Conservation (phyloP, 2,888 invertebrate genomes). For the Epirrita christyi region DNA sequence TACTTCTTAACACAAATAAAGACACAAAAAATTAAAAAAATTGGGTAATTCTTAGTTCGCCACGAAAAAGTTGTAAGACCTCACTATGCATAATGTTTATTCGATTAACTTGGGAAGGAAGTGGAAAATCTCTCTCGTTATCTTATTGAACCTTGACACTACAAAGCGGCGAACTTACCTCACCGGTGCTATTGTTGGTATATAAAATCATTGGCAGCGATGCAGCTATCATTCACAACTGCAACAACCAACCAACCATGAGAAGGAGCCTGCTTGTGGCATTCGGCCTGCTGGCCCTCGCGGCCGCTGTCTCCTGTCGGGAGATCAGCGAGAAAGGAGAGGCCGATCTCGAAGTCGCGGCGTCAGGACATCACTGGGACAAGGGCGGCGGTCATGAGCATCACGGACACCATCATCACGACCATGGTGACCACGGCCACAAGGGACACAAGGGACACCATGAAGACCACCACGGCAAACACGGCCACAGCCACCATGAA, state of each 20-base stretch:
- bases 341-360: constrained; percentile 83
- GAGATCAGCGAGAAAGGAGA: constrained; percentile 77
- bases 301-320: constrained; percentile 75
- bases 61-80: too few species aligned
- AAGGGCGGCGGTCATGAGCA: constrained; percentile 87
- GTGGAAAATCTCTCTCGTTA: constrained; percentile 59
- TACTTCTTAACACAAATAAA: too few species aligned
- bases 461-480: constrained; percentile 86
- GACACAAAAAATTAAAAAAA: too few species aligned
- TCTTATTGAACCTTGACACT: constrained; percentile 66
- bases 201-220: constrained; percentile 70
- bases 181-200: constrained; percentile 60
- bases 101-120: constrained; percentile 50
- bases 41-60: too few species aligned
- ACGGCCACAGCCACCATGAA: constrained; percentile 89
- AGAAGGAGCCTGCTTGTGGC: constrained; percentile 64
- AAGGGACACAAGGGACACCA: constrained; percentile 89
- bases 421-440: constrained; percentile 87
- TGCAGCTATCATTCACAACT: constrained; percentile 69
- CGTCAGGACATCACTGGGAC: constrained; percentile 66
- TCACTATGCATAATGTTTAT: too few species aligned
- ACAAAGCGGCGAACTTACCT: constrained; percentile 59
- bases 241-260: constrained; percentile 63
- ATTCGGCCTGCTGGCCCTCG: constrained; percentile 76
- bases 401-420: constrained; percentile 86